These are phyloP conservation scores for Mixornis gularis DNA, from an alignment of 2,113 vertebrate species.

Conservation along the genomic window DNA sequence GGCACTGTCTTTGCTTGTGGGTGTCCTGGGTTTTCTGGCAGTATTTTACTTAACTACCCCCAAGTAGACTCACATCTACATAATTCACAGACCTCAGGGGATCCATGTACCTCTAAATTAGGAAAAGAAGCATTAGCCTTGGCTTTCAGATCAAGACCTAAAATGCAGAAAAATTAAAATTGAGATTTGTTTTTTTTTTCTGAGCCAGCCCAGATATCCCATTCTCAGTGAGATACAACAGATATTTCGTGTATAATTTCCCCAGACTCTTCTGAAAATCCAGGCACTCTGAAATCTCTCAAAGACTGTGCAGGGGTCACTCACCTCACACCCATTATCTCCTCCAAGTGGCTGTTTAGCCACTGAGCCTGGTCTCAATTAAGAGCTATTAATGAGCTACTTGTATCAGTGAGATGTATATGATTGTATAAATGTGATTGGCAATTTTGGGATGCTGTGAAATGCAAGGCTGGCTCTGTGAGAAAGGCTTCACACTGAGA, in stretches of 20 bases:
- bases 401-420: neutral
- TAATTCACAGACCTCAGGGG: neutral
- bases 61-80: neutral
- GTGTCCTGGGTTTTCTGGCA: neutral
- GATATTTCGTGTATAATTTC: slow-evolving; percentile 14
- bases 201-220: neutral
- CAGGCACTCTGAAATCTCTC: neutral
- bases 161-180: neutral
- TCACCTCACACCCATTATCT: slow-evolving; percentile 26
- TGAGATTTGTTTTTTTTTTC: neutral
- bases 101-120: neutral
- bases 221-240: neutral
- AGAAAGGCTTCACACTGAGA: neutral
- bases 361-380: slow-evolving; percentile 25
- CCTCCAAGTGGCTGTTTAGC: slow-evolving; percentile 1
- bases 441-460: slow-evolving; percentile 18
- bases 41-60: neutral
- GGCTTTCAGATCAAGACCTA: neutral
- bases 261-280: slow-evolving; percentile 12
- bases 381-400: slow-evolving; percentile 46
- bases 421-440: neutral
- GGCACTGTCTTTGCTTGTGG: neutral
- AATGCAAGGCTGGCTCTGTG: neutral
- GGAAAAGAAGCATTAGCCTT: neutral
- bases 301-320: neutral